phyloP scores from a whole-genome alignment of 2,113 vertebrate species.

The Nannospalax galili region DNA sequence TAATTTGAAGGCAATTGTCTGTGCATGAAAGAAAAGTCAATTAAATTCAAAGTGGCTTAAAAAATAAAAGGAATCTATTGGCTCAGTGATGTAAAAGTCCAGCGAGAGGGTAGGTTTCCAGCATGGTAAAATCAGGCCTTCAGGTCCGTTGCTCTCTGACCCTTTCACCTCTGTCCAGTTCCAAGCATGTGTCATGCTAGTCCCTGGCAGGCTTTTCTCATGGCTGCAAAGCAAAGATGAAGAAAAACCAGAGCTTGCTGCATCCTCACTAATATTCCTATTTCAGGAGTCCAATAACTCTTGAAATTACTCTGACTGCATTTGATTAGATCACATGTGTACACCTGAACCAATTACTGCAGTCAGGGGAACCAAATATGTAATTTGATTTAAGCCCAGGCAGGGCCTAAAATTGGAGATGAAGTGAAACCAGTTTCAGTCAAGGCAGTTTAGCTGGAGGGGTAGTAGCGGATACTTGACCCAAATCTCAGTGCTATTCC shows the following conservation, averaged over 20 bases:
- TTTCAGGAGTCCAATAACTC: background rate
- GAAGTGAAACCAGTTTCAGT: background rate
- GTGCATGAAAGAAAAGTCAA: constrained; percentile 66
- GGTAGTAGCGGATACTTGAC: background rate
- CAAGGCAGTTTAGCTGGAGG: background rate
- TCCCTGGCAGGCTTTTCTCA: background rate
- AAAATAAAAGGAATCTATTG: constrained; percentile 71
- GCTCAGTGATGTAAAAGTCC: constrained; percentile 53
- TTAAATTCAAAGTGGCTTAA: constrained; percentile 69
- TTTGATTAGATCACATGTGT: constrained; percentile 19
- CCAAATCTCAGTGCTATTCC: background rate
- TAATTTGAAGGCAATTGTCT: constrained; percentile 59
- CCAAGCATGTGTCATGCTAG: background rate
- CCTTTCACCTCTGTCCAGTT: constrained; percentile 23
- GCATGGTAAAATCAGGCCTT: constrained; percentile 62
- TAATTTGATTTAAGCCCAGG: constrained; percentile 5
- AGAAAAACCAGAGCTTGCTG: background rate
- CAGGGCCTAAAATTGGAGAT: constrained; percentile 19
- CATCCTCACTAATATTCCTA: background rate
- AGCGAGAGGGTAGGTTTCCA: constrained; percentile 71
- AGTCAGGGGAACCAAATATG: background rate
- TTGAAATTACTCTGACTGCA: background rate
- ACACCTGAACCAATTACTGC: constrained; percentile 5
- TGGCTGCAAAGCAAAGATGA: background rate
- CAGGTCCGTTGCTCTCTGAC: constrained; percentile 48